Evolutionary conservation across 2,113 vertebrate species (phyloP).

Genomic region (Oryzias curvinotus): DNA sequence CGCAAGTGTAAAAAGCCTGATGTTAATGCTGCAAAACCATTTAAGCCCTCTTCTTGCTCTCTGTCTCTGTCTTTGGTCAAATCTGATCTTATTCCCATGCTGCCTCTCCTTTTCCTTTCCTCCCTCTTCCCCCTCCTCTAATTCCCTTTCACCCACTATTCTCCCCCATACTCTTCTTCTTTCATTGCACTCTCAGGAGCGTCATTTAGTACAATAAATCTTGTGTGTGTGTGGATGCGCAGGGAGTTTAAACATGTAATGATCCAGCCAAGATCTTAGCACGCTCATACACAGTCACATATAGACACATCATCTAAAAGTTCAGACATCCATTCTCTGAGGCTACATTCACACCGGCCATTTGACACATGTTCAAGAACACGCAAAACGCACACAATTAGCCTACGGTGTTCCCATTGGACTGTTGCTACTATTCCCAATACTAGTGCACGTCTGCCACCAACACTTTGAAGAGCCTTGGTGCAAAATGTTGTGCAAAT

Average conservation of each 20-base stretch:
- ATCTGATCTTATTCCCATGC: conserved; percentile 7
- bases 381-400: too few species aligned
- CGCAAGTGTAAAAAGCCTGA: conserved; percentile 16
- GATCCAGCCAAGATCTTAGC: conserved; percentile 35
- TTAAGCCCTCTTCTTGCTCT: conserved; percentile 21
- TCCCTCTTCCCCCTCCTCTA: neutral
- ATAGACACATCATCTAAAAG: conserved; percentile 12
- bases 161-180: neutral
- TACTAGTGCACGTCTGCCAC: too few species aligned
- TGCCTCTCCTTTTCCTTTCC: neutral
- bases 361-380: too few species aligned
- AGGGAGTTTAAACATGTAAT: conserved; percentile 51
- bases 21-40: conserved; percentile 32
- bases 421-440: too few species aligned
- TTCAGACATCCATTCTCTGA: neutral
- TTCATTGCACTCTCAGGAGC: conserved; percentile 52
- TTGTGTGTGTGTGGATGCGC: conserved; percentile 30
- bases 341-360: too few species aligned
- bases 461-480: too few species aligned
- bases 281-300: conserved; percentile 3
- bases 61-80: conserved; percentile 14
- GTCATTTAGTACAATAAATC: conserved; percentile 54
- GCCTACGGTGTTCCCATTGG: too few species aligned
- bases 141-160: neutral
- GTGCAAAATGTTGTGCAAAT: too few species aligned